Percentiles rank a stretch among this genome's conserved stretches.
These are phyloP conservation scores for Rhingia campestris DNA, from an alignment of 2,888 invertebrate genomes.

Conservation along the genomic window DNA sequence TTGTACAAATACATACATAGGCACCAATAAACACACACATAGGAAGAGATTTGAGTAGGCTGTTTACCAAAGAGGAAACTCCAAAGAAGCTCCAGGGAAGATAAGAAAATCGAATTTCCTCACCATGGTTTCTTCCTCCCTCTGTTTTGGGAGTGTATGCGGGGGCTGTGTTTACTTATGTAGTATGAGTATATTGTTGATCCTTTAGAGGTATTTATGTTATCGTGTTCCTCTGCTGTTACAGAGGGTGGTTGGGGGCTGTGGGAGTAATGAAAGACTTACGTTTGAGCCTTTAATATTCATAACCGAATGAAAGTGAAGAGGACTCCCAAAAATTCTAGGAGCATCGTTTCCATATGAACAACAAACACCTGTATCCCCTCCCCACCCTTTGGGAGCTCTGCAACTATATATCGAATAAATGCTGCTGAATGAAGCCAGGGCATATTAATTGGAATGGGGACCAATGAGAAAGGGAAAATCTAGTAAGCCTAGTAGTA, in stretches of 20 bases:
- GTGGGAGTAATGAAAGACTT: conserved; percentile 12
- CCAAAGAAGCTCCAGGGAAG: conserved; percentile 44
- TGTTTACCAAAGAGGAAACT: conserved; percentile 14
- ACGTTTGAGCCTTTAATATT: conserved; percentile 31
- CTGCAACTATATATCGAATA: conserved; percentile 27
- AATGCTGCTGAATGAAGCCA: conserved; percentile 23
- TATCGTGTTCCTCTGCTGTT: conserved; percentile 38
- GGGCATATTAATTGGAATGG: conserved; percentile 44
- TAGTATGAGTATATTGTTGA: conserved; percentile 32
- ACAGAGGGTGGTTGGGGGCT: background rate
- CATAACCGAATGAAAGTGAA: conserved; percentile 38
- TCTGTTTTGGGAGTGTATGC: conserved; percentile 5
- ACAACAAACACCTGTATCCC: conserved; percentile 34
- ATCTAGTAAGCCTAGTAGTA: conserved; percentile 24
- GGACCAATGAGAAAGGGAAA: conserved; percentile 2
- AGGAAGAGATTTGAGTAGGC: conserved; percentile 15
- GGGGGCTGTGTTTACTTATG: conserved; percentile 3
- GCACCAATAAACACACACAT: background rate
- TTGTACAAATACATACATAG: conserved; percentile 26
- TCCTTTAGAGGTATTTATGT: conserved; percentile 45
- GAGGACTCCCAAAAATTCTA: conserved; percentile 27
- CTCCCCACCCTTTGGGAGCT: background rate
- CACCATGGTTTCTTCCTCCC: conserved; percentile 27
- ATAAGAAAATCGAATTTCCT: conserved; percentile 63
- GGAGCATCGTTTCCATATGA: conserved; percentile 28